Evolutionary conservation across 2,113 vertebrate species (phyloP), one percentile per base, ranked within the genome.

Genomic region (Rana temporaria): DNA sequence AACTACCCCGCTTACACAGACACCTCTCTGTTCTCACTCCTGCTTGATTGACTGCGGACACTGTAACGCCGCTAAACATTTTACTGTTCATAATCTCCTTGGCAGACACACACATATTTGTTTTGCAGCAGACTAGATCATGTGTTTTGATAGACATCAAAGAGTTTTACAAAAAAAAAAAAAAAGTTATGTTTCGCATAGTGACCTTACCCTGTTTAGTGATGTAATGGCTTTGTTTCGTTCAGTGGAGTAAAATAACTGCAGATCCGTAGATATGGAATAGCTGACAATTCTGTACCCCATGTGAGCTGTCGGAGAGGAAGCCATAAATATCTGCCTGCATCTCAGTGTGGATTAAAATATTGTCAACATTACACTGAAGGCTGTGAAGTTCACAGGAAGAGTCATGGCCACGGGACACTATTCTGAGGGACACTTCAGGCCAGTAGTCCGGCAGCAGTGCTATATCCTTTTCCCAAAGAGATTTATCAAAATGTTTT

Each of bases 1-100:
- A 91, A 91, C 88, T 74, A 57, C 90, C 91, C 90, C 85, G 87
- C 88, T 92, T 89, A 91, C 93, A 88, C 80, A 74, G 85, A 79
- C 81, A 91, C 53, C 71, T 60, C 72, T 76, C 62, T 67, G 71
- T 67, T 75, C 71, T 76, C 26, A 14, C 32, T 17, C 34, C 60
- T 64, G 56, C 59, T 74, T 66, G 70, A 82, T 66, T 74, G 69
- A 73, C 79, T 65, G 70, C 17, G 48, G 70, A 65, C 69, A 56
- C 42, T 53, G 63, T 38, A 64, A 64, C 56, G 60, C 70, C 67
- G 48, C 80, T 66, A 82, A 67, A 74, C 62, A 67, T 82, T 63
- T 60, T 82, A 74, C 14, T 82, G 70, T 73, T 59, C 52, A 30
- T 82, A 82, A 82, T 55, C 57, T 73, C 30, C 48, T 67, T 74